Percentiles rank a stretch among this genome's conserved stretches.
phyloP scores from a whole-genome alignment of 2,888 invertebrate species.

The Drosophila trichaetosa region DNA sequence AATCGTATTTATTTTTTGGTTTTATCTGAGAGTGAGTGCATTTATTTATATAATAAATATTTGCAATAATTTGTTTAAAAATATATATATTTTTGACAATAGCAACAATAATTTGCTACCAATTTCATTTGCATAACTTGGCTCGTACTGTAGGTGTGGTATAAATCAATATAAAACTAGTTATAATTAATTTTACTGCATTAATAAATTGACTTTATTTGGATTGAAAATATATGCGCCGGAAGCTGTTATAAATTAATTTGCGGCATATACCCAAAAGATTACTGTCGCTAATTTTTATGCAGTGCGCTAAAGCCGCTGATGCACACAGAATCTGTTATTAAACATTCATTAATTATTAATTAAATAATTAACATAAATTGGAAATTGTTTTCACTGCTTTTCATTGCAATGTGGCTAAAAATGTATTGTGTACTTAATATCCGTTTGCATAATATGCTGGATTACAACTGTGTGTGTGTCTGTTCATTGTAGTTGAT shows the following conservation, averaged over 20 bases:
- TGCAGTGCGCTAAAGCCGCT: neutral
- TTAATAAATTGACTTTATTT: slow-evolving; percentile 49
- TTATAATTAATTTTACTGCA: slow-evolving; percentile 66
- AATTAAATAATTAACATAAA: slow-evolving; percentile 67
- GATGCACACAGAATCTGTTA: slow-evolving; percentile 46
- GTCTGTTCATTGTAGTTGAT: slow-evolving; percentile 1
- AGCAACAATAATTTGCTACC: neutral
- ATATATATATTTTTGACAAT: neutral
- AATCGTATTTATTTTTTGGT: neutral
- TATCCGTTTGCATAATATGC: slow-evolving; percentile 27
- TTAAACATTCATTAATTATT: slow-evolving; percentile 55
- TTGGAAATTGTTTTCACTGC: slow-evolving; percentile 47
- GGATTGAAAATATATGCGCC: slow-evolving; percentile 5
- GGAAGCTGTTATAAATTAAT: slow-evolving; percentile 43
- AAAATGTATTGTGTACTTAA: slow-evolving; percentile 14
- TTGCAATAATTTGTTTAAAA: neutral
- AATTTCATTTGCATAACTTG: neutral
- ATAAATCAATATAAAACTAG: slow-evolving; percentile 35
- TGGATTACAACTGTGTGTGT: slow-evolving; percentile 21
- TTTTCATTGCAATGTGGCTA: slow-evolving; percentile 28
- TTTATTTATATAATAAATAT: slow-evolving; percentile 6
- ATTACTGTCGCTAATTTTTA: slow-evolving; percentile 57
- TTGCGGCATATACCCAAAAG: slow-evolving; percentile 42
- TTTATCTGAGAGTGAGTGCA: neutral
- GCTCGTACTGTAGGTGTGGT: slow-evolving; percentile 4